phyloP scores from a whole-genome alignment of 2,113 vertebrate species.

The Butorides virescens region DNA sequence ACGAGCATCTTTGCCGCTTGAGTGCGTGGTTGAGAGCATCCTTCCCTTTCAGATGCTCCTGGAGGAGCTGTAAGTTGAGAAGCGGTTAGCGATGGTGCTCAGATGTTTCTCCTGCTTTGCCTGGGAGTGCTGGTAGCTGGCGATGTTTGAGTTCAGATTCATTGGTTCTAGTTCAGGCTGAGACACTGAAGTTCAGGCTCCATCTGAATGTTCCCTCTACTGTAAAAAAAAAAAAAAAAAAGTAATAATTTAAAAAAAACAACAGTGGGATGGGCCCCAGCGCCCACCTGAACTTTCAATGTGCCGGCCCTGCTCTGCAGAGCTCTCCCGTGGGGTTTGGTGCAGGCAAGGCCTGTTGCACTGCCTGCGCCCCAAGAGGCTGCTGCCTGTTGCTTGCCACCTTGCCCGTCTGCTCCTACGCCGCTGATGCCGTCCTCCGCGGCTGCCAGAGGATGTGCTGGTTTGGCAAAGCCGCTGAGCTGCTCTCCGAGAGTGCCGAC shows the following conservation, averaged over 20 bases:
- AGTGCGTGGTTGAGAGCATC: background rate
- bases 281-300: rapidly evolving
- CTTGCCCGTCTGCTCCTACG: rapidly evolving
- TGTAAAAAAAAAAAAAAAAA: background rate
- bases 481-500: background rate
- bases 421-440: rapidly evolving
- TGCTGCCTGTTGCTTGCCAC: background rate
- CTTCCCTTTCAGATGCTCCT: background rate
- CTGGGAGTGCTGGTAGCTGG: background rate
- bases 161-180: background rate
- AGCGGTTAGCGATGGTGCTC: rapidly evolving
- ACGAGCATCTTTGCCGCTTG: background rate
- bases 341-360: background rate
- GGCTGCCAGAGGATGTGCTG: background rate
- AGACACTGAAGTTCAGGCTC: background rate
- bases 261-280: background rate
- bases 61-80: background rate
- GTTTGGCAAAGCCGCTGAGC: rapidly evolving
- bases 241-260: too few relatives aligned
- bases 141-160: rapidly evolving
- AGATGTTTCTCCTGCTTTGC: background rate
- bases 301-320: background rate
- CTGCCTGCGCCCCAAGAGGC: background rate
- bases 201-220: background rate
- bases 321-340: background rate